Conservation (phyloP, 2,888 invertebrate species). For the Thumatha senex region DNA sequence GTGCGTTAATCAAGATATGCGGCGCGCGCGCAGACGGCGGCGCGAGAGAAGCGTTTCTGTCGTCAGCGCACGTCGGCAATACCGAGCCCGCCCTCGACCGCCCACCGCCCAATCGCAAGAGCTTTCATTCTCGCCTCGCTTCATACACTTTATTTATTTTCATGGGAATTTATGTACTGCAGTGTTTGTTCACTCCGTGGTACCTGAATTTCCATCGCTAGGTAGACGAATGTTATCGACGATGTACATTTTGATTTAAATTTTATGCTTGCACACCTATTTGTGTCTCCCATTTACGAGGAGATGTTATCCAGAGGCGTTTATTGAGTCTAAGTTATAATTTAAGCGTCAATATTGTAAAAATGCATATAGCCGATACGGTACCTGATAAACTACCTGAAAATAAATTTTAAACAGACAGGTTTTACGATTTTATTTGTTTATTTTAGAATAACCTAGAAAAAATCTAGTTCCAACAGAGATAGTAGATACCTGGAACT, state of each 20-base stretch:
- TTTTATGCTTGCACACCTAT: slow-evolving; percentile 30
- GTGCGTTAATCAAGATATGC: slow-evolving; percentile 66
- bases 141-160: slow-evolving; percentile 58
- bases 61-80: slow-evolving; percentile 87
- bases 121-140: slow-evolving; percentile 38
- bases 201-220: slow-evolving; percentile 40
- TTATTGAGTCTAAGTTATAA: slow-evolving; percentile 39
- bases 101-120: slow-evolving; percentile 63
- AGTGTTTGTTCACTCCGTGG: slow-evolving; percentile 45
- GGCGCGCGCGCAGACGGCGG: slow-evolving; percentile 68
- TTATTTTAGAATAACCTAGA: background rate
- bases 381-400: slow-evolving; percentile 8
- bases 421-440: background rate
- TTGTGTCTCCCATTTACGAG: slow-evolving; percentile 27
- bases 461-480: background rate
- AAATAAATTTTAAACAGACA: slow-evolving; percentile 10
- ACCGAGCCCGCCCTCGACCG: slow-evolving; percentile 49
- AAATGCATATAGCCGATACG: slow-evolving; percentile 17
- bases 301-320: slow-evolving; percentile 31
- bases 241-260: slow-evolving; percentile 51
- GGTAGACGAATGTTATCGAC: slow-evolving; percentile 40
- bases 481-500: background rate
- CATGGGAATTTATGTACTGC: slow-evolving; percentile 59
- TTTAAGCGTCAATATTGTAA: slow-evolving; percentile 17
- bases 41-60: slow-evolving; percentile 87